Percentiles rank a stretch among this genome's conserved stretches.
phyloP scores from a whole-genome alignment of 2,113 vertebrate genomes.

The Coryphaenoides rupestris region DNA sequence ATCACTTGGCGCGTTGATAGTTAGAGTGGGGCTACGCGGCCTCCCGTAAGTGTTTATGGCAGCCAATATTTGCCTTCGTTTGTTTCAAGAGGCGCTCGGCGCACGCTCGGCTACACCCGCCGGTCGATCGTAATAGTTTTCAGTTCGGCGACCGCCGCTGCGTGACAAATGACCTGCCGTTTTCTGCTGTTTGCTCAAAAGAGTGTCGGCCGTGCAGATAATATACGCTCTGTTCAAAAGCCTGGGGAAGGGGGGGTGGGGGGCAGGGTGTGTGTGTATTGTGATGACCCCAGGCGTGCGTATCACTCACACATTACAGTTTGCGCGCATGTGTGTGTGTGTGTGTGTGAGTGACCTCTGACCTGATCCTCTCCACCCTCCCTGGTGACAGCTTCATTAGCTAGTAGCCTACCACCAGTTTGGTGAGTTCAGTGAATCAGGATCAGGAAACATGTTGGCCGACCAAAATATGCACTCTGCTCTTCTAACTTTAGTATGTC shows the following conservation, averaged over 20 bases:
- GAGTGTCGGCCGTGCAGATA: constrained; percentile 24
- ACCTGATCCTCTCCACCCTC: too few species aligned
- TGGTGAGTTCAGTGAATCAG: too few species aligned
- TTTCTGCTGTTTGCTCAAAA: constrained; percentile 40
- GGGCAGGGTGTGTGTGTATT: constrained; percentile 39
- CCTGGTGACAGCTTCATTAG: too few species aligned
- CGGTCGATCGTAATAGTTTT: constrained; percentile 56
- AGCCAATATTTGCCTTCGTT: constrained; percentile 60
- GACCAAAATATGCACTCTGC: too few species aligned
- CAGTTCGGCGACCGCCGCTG: constrained; percentile 8
- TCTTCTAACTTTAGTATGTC: too few species aligned
- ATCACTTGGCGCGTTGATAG: constrained; percentile 53
- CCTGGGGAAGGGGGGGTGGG: not conserved
- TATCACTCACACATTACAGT: too few species aligned
- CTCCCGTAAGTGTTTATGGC: constrained; percentile 57
- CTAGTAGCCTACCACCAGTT: too few species aligned
- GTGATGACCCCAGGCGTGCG: not conserved
- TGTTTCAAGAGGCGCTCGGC: constrained; percentile 57
- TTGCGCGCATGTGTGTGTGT: too few species aligned
- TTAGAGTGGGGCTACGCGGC: constrained; percentile 46
- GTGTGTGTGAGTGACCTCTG: too few species aligned
- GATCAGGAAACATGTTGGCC: too few species aligned
- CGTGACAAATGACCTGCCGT: not conserved
- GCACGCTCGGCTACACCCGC: constrained; percentile 48
- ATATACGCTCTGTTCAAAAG: constrained; percentile 4